Evolutionary conservation across 2,888 invertebrate genomes (phyloP).

Genomic region (Chloromyia formosa): DNA sequence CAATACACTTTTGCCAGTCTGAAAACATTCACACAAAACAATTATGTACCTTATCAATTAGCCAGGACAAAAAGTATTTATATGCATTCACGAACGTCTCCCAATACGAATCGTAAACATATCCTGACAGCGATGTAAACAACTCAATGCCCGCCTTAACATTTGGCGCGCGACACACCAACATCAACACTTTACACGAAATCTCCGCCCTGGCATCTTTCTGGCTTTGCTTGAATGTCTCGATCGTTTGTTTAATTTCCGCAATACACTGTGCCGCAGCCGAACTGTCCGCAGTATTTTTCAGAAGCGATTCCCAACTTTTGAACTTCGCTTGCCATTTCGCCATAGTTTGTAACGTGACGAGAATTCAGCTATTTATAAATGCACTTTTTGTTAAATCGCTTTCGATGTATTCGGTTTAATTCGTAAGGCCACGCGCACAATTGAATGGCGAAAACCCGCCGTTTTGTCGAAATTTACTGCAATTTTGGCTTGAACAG

Average conservation of each 20-base stretch:
- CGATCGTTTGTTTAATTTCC: conserved; percentile 30
- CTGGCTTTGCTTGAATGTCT: neutral
- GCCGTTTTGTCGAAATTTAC: too few species aligned
- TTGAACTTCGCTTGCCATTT: conserved; percentile 31
- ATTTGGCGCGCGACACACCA: conserved; percentile 23
- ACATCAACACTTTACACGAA: conserved; percentile 33
- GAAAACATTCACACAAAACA: too few species aligned
- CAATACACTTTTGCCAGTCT: too few species aligned
- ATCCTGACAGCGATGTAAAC: conserved; percentile 8
- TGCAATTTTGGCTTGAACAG: too few species aligned
- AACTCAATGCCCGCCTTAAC: conserved; percentile 6
- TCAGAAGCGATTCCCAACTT: conserved; percentile 41
- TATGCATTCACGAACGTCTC: conserved; percentile 19
- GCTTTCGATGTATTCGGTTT: neutral
- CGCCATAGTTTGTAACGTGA: conserved; percentile 7
- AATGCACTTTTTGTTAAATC: neutral
- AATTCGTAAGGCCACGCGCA: too few species aligned
- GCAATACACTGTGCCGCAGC: neutral
- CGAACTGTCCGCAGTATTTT: neutral
- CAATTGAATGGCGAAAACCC: too few species aligned
- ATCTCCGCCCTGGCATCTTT: neutral
- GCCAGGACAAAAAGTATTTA: conserved; percentile 33
- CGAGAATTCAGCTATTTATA: neutral
- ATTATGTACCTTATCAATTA: conserved; percentile 43
- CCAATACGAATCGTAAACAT: conserved; percentile 34